phyloP scores from a whole-genome alignment of 2,888 invertebrate species.

The Gnatocerus cornutus region DNA sequence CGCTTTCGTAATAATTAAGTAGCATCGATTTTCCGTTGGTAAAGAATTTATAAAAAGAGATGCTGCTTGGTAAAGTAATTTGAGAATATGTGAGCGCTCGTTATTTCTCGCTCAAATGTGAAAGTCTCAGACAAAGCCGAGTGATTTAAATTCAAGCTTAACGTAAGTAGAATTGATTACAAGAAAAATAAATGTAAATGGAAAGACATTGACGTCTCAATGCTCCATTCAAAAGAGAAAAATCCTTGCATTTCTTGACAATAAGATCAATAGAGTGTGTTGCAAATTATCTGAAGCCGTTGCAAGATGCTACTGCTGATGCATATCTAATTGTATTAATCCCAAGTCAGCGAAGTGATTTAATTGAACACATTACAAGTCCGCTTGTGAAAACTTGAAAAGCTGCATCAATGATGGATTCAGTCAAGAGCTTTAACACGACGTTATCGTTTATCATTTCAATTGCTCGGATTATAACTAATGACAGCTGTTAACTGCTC shows the following conservation, averaged over 20 bases:
- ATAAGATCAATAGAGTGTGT: no score
- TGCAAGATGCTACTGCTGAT: constrained; percentile 6
- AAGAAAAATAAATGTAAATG: constrained; percentile 8
- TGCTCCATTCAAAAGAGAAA: constrained; percentile 10
- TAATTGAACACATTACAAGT: constrained; percentile 11
- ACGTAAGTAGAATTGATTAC: constrained; percentile 3
- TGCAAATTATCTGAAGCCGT: neutral
- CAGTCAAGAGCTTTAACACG: constrained; percentile 26
- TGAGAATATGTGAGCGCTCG: no score
- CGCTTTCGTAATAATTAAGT: constrained; percentile 4
- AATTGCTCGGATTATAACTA: constrained; percentile 35
- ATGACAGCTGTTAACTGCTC: constrained; percentile 33
- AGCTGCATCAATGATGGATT: constrained; percentile 9
- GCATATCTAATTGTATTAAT: constrained; percentile 29
- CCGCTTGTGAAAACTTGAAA: constrained; percentile 8
- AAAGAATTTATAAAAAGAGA: neutral
- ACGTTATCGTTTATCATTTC: constrained; percentile 34
- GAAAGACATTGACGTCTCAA: constrained; percentile 20
- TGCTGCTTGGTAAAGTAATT: no score
- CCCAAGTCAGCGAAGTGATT: constrained; percentile 10
- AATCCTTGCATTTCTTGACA: constrained; percentile 14
- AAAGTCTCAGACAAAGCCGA: neutral
- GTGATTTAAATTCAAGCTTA: neutral
- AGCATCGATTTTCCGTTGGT: constrained; percentile 5
- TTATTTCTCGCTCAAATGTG: no score